Percentiles rank a stretch among this genome's conserved stretches.
Evolutionary conservation across 2,888 invertebrate genomes (phyloP).

Genomic region (Micoletzkya japonica): DNA sequence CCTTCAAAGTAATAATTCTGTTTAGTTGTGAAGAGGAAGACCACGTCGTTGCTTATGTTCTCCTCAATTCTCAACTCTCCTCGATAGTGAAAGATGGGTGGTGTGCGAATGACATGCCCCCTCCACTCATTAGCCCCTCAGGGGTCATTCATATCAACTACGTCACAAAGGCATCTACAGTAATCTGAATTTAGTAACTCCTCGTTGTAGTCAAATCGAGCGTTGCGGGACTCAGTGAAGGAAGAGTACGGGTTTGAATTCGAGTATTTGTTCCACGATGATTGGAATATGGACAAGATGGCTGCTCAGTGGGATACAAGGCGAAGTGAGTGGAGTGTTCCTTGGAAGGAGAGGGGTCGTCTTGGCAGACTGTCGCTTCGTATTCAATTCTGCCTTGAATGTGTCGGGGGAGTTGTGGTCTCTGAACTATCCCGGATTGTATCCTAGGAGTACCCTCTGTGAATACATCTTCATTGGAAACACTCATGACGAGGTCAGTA

Average conservation of each 20-base stretch:
- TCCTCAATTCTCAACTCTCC: not conserved
- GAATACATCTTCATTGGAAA: not conserved
- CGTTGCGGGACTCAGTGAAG: not conserved
- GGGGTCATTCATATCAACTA: not conserved
- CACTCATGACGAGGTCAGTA: not conserved
- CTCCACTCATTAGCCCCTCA: not conserved
- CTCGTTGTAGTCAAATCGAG: not conserved
- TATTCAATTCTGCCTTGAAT: not conserved
- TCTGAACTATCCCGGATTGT: not conserved
- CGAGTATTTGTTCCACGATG: not conserved
- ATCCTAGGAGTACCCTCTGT: not conserved
- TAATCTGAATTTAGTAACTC: not conserved
- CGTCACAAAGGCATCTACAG: not conserved
- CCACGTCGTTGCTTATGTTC: not conserved
- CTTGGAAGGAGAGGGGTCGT: not conserved
- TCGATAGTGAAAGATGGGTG: not conserved
- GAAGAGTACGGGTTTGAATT: not conserved
- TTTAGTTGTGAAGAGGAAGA: not conserved
- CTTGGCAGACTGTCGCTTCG: not conserved
- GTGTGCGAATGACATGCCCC: not conserved
- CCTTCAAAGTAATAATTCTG: not conserved
- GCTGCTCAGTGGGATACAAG: not conserved
- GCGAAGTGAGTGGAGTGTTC: not conserved
- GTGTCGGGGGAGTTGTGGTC: conserved; percentile 1
- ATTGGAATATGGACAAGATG: conserved; percentile 2